These are phyloP conservation scores for Cottoperca gobio DNA, from an alignment of 2,797 vertebrate species.

Conservation along the genomic window DNA sequence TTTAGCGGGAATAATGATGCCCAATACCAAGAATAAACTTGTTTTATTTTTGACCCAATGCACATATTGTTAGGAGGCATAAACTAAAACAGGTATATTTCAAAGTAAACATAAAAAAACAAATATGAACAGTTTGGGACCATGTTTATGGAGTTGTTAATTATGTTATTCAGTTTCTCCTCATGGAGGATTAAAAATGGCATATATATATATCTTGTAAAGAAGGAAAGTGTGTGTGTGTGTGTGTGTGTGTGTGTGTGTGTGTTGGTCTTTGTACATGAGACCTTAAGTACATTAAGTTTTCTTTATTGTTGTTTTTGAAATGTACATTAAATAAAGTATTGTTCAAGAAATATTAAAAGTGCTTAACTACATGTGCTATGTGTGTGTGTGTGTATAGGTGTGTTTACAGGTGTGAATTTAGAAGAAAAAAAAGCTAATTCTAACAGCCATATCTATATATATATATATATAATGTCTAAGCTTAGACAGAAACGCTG, in stretches of 20 bases:
- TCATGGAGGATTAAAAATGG: not conserved
- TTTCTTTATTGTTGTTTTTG: not conserved
- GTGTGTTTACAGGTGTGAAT: not conserved
- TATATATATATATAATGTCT: not conserved
- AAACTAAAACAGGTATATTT: not conserved
- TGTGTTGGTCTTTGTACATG: not conserved
- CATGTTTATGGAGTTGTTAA: not conserved
- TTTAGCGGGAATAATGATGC: not conserved
- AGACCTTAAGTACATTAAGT: not conserved
- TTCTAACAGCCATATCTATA: not conserved
- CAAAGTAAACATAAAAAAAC: not conserved
- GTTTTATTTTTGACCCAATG: not conserved
- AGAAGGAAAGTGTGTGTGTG: not conserved
- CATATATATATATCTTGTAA: not conserved
- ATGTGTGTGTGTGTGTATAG: not conserved
- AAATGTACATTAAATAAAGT: not conserved
- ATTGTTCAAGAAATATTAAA: not conserved
- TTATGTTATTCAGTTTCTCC: not conserved
- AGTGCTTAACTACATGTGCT: not conserved
- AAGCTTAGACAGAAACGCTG: not conserved
- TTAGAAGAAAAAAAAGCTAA: not conserved
- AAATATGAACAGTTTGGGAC: not conserved
- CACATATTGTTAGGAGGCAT: not conserved
- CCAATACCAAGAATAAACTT: not conserved
- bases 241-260: not conserved